Percentiles rank a stretch among this genome's conserved stretches.
Conservation (phyloP, 2,888 invertebrate species). For the Buathra laborator region DNA sequence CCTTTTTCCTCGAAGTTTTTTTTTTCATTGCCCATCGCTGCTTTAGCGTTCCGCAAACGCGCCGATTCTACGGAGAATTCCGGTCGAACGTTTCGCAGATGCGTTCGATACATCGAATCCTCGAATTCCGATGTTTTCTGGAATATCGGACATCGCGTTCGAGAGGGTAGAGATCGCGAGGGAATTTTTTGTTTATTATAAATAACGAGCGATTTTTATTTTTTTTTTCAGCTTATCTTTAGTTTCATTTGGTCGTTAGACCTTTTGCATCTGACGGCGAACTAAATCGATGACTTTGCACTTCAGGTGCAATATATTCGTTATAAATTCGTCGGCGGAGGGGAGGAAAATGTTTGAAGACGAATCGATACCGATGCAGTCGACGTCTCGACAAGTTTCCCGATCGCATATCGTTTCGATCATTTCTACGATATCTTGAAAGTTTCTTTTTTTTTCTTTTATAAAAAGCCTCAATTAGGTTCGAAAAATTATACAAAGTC, state of each 20-base stretch:
- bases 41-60: neutral
- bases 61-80: neutral
- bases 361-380: conserved; percentile 48
- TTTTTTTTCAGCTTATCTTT: conserved; percentile 19
- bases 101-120: neutral
- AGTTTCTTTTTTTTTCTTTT: conserved; percentile 10
- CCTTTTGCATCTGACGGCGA: conserved; percentile 76
- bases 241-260: conserved; percentile 40
- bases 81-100: neutral
- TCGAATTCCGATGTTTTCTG: conserved; percentile 47
- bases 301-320: conserved; percentile 75
- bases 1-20: neutral
- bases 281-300: conserved; percentile 77
- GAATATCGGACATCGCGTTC: neutral
- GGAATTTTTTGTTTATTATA: conserved; percentile 1
- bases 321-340: conserved; percentile 72
- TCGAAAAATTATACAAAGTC: conserved; percentile 29
- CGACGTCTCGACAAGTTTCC: conserved; percentile 41
- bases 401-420: conserved; percentile 60
- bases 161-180: neutral
- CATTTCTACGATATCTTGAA: neutral
- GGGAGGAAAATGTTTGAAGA: conserved; percentile 36
- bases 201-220: neutral
- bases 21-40: neutral
- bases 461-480: neutral